phyloP scores from a whole-genome alignment of 1,140 invertebrate species.

The Macrosteles quadrilineatus region DNA sequence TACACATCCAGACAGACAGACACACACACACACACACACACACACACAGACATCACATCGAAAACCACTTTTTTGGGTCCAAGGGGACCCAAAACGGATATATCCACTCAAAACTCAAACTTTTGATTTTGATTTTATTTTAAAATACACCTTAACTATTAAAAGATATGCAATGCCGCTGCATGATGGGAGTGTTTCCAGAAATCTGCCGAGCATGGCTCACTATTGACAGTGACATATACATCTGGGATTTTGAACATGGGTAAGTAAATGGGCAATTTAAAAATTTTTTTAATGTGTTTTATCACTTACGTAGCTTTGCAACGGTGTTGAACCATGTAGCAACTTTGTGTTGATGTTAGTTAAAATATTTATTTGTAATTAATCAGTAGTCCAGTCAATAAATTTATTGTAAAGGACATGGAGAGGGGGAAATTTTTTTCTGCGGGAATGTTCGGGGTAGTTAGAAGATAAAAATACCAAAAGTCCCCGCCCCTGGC shows the following conservation, averaged over 20 bases:
- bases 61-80: too few relatives aligned
- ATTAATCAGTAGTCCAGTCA: constrained; percentile 24
- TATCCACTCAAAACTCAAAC: too few relatives aligned
- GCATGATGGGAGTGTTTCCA: constrained; percentile 94
- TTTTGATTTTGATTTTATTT: too few relatives aligned
- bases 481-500: too few relatives aligned
- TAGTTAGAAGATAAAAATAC: too few relatives aligned
- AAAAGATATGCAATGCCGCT: constrained; percentile 89
- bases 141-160: constrained; percentile 47
- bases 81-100: too few relatives aligned
- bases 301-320: constrained; percentile 1
- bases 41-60: too few relatives aligned
- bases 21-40: too few relatives aligned
- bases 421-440: too few relatives aligned
- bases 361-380: constrained; percentile 11
- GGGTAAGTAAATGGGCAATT: constrained; percentile 54
- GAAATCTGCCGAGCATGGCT: constrained; percentile 96
- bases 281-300: not conserved
- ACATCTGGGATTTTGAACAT: constrained; percentile 94
- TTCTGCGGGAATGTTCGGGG: too few relatives aligned
- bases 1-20: too few relatives aligned
- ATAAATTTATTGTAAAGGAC: too few relatives aligned
- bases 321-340: not conserved
- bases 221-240: constrained; percentile 97
- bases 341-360: not conserved